A percentile compares a stretch with the other conserved stretches of the same genome.
These are phyloP conservation scores for Pyrrhura leucotis DNA, from an alignment of 2,797 vertebrate genomes.

Conservation along the genomic window DNA sequence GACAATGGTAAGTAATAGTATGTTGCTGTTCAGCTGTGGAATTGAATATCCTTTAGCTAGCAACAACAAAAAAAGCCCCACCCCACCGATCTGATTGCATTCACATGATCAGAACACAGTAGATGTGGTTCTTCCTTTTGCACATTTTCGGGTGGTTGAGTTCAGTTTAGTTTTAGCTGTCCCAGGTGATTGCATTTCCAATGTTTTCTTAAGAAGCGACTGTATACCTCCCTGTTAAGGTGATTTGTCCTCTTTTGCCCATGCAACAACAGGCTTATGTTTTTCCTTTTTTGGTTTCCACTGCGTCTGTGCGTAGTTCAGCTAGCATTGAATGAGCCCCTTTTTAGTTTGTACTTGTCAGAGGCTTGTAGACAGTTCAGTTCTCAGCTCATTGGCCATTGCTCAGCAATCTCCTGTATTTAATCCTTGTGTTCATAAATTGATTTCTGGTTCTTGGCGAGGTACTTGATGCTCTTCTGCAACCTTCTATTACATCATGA, in stretches of 20 bases:
- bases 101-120: neutral
- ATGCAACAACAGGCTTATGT: neutral
- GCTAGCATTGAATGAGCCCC: neutral
- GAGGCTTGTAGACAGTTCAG: neutral
- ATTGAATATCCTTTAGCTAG: neutral
- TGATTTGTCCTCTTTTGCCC: neutral
- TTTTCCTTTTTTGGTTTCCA: neutral
- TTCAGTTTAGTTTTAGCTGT: constrained; percentile 4
- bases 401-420: neutral
- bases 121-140: neutral
- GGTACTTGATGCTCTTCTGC: neutral
- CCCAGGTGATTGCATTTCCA: neutral
- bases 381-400: neutral
- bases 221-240: neutral
- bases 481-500: neutral
- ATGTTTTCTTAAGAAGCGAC: neutral
- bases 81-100: neutral
- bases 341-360: neutral
- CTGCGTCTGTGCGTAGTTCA: neutral
- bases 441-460: neutral
- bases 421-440: neutral
- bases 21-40: neutral
- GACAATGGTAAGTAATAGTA: neutral
- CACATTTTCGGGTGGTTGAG: neutral
- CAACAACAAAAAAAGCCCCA: neutral